A percentile compares a stretch with the other conserved stretches of the same genome.
These are phyloP conservation scores for Hemitrygon akajei DNA, from an alignment of 2,797 vertebrate species.

Conservation along the genomic window DNA sequence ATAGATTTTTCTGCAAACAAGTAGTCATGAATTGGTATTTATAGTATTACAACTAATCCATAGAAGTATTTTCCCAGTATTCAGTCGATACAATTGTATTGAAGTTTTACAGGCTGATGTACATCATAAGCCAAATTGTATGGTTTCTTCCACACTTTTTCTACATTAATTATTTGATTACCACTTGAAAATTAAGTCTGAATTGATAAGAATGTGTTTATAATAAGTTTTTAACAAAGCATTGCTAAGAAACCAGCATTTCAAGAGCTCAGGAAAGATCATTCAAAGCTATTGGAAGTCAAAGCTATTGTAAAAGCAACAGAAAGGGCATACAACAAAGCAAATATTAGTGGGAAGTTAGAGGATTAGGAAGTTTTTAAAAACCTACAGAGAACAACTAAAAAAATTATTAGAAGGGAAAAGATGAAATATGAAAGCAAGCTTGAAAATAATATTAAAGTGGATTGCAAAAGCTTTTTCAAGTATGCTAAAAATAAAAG, in stretches of 20 bases:
- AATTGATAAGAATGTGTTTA: neutral
- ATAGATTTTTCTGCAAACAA: neutral
- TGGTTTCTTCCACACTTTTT: neutral
- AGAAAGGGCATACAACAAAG: too few relatives aligned
- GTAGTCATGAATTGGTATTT: neutral
- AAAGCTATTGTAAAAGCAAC: too few relatives aligned
- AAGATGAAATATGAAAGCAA: too few relatives aligned
- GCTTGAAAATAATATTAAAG: too few relatives aligned
- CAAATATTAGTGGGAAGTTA: too few relatives aligned
- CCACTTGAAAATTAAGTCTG: neutral
- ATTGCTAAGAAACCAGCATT: neutral
- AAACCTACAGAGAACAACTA: too few relatives aligned
- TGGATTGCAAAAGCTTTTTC: too few relatives aligned
- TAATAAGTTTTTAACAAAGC: neutral
- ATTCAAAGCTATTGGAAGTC: too few relatives aligned
- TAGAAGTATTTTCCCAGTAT: neutral
- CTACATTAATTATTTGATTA: neutral
- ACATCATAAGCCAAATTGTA: neutral
- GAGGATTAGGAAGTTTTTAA: too few relatives aligned
- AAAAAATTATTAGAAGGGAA: too few relatives aligned
- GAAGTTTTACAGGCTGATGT: neutral
- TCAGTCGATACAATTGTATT: neutral
- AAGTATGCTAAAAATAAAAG: too few relatives aligned
- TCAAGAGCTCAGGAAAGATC: neutral
- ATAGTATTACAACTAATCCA: neutral